Evolutionary conservation across 2,113 vertebrate genomes (phyloP).

Genomic region (Agelaius tricolor): DNA sequence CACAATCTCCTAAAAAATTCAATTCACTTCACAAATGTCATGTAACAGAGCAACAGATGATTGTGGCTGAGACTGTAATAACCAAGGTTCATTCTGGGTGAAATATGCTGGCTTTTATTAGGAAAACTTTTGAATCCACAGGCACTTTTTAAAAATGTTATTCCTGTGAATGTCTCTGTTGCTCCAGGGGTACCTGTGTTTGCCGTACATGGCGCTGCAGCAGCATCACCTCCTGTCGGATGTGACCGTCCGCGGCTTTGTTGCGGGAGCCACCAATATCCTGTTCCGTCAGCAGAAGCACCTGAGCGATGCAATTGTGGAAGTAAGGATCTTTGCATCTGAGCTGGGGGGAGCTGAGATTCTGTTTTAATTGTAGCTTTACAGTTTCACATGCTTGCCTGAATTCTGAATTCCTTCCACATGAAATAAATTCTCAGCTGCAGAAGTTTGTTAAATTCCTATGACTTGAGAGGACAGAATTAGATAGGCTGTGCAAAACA

Average conservation of each 20-base stretch:
- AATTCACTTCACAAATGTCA: not conserved
- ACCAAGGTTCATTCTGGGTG: not conserved
- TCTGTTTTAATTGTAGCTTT: not conserved
- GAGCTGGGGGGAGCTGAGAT: not conserved
- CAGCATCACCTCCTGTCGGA: conserved; percentile 97
- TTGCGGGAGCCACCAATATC: conserved; percentile 96
- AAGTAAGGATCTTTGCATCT: conserved; percentile 73
- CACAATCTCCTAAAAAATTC: not conserved
- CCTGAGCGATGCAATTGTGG: conserved; percentile 91
- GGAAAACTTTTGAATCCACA: not conserved
- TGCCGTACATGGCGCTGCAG: conserved; percentile 98
- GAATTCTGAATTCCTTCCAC: not conserved
- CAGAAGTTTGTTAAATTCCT: not conserved
- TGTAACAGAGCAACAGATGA: not conserved
- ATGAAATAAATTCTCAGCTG: not conserved
- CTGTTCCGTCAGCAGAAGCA: conserved; percentile 97
- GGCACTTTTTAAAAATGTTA: not conserved
- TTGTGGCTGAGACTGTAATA: not conserved
- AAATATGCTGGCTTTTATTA: not conserved
- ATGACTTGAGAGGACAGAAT: not conserved
- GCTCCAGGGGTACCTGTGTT: conserved; percentile 91
- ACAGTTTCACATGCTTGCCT: not conserved
- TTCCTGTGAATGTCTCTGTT: not conserved
- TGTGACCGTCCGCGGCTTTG: conserved; percentile 89
- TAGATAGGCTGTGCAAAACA: not conserved